Conservation (phyloP, 1,140 invertebrate genomes). For the Gonioctena quinquepunctata region DNA sequence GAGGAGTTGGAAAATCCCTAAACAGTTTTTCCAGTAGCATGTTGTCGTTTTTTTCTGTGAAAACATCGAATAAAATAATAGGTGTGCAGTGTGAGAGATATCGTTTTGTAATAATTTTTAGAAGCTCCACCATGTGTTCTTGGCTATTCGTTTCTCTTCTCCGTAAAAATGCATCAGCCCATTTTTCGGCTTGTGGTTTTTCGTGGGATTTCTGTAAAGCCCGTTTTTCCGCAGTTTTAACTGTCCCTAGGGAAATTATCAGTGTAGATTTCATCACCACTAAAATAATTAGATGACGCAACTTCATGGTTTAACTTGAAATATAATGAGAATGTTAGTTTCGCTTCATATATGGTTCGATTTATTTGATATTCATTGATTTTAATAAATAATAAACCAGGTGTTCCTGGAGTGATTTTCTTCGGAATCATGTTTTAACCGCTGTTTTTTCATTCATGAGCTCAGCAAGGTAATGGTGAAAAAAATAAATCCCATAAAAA, state of each 20-base stretch:
- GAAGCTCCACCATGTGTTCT: slow-evolving; percentile 60
- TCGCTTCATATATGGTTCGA: not conserved
- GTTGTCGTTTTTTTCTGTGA: slow-evolving; percentile 59
- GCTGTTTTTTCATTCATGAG: no score
- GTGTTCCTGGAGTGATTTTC: slow-evolving; percentile 3
- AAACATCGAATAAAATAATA: slow-evolving; percentile 65
- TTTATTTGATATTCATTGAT: slow-evolving; percentile 20
- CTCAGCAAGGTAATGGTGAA: no score
- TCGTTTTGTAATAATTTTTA: slow-evolving; percentile 61
- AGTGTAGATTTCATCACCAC: not conserved
- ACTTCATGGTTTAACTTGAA: not conserved
- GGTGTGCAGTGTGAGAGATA: slow-evolving; percentile 64
- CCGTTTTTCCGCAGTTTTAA: slow-evolving; percentile 32
- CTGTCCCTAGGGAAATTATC: not conserved
- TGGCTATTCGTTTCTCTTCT: slow-evolving; percentile 55
- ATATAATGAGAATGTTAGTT: not conserved
- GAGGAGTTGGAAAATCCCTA: slow-evolving; percentile 61
- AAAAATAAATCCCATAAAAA: no score
- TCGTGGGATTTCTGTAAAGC: slow-evolving; percentile 52
- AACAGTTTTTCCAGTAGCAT: slow-evolving; percentile 63
- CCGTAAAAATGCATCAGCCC: slow-evolving; percentile 41
- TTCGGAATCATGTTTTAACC: not conserved
- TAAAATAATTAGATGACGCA: not conserved
- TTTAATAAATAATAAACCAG: slow-evolving; percentile 22
- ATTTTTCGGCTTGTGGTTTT: slow-evolving; percentile 46